Base-by-base conservation (phyloP, 1,140 invertebrate genomes). In the Lucilia sericata region DNA sequence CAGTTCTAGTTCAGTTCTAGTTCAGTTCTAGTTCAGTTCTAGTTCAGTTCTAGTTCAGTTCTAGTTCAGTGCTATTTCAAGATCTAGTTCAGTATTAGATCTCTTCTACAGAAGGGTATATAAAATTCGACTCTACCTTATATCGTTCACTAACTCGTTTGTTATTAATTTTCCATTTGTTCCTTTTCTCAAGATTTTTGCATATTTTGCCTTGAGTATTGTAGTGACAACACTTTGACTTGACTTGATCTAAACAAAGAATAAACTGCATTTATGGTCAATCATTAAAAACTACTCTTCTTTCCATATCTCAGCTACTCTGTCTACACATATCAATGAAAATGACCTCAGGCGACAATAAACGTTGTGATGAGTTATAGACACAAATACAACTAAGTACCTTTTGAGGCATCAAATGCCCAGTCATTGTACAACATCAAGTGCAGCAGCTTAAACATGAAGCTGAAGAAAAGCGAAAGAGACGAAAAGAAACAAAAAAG, bases 181-280 rank as follows among this genome's bases (percentile, higher is more conserved):
- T 30, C 25, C 25, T 60, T 4, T 14, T n/a, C 14, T 60, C 55
- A 60, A 17, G 14, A n/a, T n/a, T 60, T 60, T 60, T 60, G 55
- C 55, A 60, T 70, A 21, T 70, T 70, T 25, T 70, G 65, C 65
- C 65, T 21, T 19, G 9, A 70, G 65, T 25, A 70, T 70, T 70
- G 65, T 70, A 70, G 65, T 70, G 65, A 70, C 65, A 70, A 70
- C 65, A 70, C 65, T 70, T 70, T 70, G 65, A 60, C 19, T 70
- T 12, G 19, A 21, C 21, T 21, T 70, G n/a, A n/a, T 55, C 17
- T 55, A 55, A 55, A 55, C 51, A 55, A 55, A 55, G 4, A 12
- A 13, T 55, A 42, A 55, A 55, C 13, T 55, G 12, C 51, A 55
- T 13, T 55, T 55, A 55, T 55, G 51, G 51, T n/a, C 17, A n/a